A percentile compares a stretch with the other conserved stretches of the same genome.
phyloP scores from a whole-genome alignment of 2,888 invertebrate species.

The Hermodice carunculata region DNA sequence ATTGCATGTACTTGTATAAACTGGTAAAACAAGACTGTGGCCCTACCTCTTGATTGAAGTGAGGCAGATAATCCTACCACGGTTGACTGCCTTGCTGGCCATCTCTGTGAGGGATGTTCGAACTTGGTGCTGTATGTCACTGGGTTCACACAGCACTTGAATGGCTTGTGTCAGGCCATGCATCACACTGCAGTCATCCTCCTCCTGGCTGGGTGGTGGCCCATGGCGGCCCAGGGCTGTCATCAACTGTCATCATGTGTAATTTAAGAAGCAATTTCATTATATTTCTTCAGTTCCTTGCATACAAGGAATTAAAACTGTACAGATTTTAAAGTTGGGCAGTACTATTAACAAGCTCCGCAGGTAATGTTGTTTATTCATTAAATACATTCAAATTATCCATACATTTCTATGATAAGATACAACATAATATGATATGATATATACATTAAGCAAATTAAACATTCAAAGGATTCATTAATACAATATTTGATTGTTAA shows the following conservation, averaged over 20 bases:
- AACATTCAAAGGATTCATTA: no score
- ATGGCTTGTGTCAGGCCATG: conserved; percentile 89
- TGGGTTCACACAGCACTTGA: conserved; percentile 85
- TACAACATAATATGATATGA: no score
- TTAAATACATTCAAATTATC: no score
- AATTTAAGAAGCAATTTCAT: no score
- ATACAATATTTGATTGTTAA: no score
- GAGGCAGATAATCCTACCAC: conserved; percentile 90
- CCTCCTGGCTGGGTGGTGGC: conserved; percentile 72
- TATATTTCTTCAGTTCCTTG: no score
- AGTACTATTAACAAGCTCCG: no score
- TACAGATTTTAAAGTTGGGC: no score
- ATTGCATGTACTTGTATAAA: background rate
- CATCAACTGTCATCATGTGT: conserved; percentile 80
- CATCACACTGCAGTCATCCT: conserved; percentile 73
- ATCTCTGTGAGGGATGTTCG: conserved; percentile 71
- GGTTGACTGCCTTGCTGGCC: conserved; percentile 71
- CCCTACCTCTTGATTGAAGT: conserved; percentile 80
- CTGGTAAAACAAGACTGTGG: background rate
- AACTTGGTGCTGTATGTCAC: conserved; percentile 80
- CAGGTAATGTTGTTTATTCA: no score
- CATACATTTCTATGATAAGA: no score
- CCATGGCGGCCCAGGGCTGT: conserved; percentile 88
- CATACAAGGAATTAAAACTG: no score
- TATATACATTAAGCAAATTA: no score